Conservation (phyloP, 2,888 invertebrate species). For the Pollenia labialis region DNA sequence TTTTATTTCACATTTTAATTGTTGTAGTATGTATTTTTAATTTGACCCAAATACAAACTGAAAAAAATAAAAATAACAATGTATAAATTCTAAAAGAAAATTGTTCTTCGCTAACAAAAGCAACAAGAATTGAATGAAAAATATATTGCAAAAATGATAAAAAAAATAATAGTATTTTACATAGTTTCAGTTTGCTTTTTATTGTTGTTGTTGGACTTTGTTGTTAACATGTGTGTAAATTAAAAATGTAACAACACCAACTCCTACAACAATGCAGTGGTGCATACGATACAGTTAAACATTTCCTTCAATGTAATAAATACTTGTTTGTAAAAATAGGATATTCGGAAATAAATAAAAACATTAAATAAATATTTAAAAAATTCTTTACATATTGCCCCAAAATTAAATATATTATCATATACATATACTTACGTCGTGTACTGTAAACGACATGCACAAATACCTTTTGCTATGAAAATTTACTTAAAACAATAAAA, state of each 20-base stretch:
- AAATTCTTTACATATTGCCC: neutral
- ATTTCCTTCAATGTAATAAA: slow-evolving; percentile 36
- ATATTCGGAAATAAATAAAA: neutral
- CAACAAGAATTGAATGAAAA: slow-evolving; percentile 15
- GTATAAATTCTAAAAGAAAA: neutral
- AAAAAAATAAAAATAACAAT: slow-evolving; percentile 3
- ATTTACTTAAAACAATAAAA: too few species aligned
- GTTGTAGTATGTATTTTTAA: slow-evolving; percentile 46
- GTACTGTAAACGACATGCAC: too few species aligned
- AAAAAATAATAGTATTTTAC: neutral
- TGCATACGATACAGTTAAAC: slow-evolving; percentile 16
- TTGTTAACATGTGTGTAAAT: slow-evolving; percentile 39
- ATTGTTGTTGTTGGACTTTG: slow-evolving; percentile 9
- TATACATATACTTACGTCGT: too few species aligned
- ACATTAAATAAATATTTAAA: neutral
- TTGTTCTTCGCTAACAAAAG: slow-evolving; percentile 23
- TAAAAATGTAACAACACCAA: slow-evolving; percentile 24
- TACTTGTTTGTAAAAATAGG: slow-evolving; percentile 21
- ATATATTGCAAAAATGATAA: neutral
- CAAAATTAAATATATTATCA: too few species aligned
- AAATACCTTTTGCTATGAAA: too few species aligned
- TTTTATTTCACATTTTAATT: slow-evolving; percentile 36
- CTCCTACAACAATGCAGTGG: neutral
- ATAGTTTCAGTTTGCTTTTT: slow-evolving; percentile 11
- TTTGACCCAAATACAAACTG: slow-evolving; percentile 45